Base-by-base conservation (phyloP, 1,140 invertebrate species). In the Trachymyrmex cornetzi region DNA sequence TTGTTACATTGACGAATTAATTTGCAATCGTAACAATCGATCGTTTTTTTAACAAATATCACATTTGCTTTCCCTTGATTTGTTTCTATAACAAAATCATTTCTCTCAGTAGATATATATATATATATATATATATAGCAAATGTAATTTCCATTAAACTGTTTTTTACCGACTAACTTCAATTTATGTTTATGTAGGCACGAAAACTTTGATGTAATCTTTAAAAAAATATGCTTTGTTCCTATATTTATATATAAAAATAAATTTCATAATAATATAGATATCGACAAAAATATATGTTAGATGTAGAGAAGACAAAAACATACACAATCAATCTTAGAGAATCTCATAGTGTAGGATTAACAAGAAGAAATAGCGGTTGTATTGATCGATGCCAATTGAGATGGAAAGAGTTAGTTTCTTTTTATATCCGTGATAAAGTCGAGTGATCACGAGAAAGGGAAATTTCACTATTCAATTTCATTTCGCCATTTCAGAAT, bases 191-290 rank as follows among this genome's bases (percentile, higher is more conserved):
- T 44, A 48, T 53, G 12, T 61, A 59, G 11, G 11, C 16, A 11
- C 19, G 24, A 16, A n/a, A 11, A 67, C 30, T 66, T 57, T 57
- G 55, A 7, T 38, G 34, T 53, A 59, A 22, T 48, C 12, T 16
- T 11, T 24, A n/a, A 11, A 81, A 16, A 44, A 9, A 14, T 22
- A 27, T 55, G 11, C 67, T 57, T 55, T 2, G 4, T 34, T 34
- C 6, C 30, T 34, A 34, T n/a, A 9, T 7, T 11, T 50, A 9
- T 53, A 55, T 16, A n/a, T 53, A 16, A 16, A 50, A 38, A 22
- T n/a, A 69, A 79, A 89, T 90, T 81, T 75, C 6, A 80, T 87
- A 77, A 80, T 90, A 63, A 74, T 59, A 77, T 19, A 75, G 6
- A 34, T 34, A 38, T 9, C 1, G 7, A 38, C 7, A 38, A 38